Evolutionary conservation across 2,797 vertebrate species (phyloP), one percentile per base, ranked within the genome.

Genomic region (Cryptoblepharus egeriae): DNA sequence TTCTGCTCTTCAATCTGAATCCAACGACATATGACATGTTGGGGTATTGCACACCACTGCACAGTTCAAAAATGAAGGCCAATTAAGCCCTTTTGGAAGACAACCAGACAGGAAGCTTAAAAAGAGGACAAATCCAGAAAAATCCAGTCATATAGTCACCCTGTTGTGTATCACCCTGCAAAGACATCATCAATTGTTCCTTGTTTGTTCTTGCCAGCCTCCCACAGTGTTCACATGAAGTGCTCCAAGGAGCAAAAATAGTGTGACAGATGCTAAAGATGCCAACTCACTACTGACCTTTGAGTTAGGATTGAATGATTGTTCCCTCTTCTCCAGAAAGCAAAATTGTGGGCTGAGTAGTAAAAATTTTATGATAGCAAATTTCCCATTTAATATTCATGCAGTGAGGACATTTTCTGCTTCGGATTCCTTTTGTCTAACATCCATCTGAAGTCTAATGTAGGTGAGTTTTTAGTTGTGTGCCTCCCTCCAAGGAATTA

Each of bases 301-400:
- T 32, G 63, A 18, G 15, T 16, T 32, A 5, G 32, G n/a, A n/a
- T n/a, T n/a, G n/a, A n/a, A n/a, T n/a, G 61, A 32, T 30, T 60
- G 64, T 11, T 72, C 0, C 0, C 20, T 1, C 30, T 67, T 26
- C 64, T 72, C 20, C 65, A 8, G 64, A 0, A 11, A 26, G 28
- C 3, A 68, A 70, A 72, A 64, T 0, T 61, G 35, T 76, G 35
- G 18, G 35, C 58, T 68, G 80, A 58, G 81, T 65, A 70, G 49
- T 76, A 37, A 76, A 22, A 58, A 75, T 60, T 49, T 65, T 61
- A n/a, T 63, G 49, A n/a, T 9, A n/a, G 18, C 42, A 49, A 26
- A 32, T 49, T 67, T 67, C 64, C 64, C 6, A 35, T 32, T 18
- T 35, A 7, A 20, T 35, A 37, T 32, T 67, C 32, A 67, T 35